These are phyloP conservation scores for Petrocephalus microphthalmus DNA, from an alignment of 2,113 vertebrate genomes.

Conservation along the genomic window DNA sequence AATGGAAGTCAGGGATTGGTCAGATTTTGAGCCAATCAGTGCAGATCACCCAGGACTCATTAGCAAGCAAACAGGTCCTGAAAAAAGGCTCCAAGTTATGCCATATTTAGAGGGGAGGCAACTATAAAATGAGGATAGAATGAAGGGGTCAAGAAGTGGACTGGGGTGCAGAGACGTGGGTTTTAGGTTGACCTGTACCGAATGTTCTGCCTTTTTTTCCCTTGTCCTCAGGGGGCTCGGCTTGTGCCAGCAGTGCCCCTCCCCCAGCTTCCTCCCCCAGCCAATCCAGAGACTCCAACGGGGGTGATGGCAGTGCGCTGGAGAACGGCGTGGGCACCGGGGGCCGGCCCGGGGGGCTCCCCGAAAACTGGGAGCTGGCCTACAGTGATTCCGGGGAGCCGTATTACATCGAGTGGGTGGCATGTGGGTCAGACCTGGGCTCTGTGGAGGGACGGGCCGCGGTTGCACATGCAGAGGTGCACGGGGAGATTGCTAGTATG, in stretches of 20 bases:
- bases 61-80: background rate
- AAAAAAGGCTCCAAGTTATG: background rate
- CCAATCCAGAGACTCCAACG: conserved; percentile 55
- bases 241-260: conserved; percentile 47
- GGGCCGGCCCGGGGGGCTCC: conserved; percentile 44
- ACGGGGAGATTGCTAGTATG: background rate
- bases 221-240: conserved; percentile 51
- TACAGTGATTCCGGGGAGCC: conserved; percentile 59
- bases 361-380: conserved; percentile 63
- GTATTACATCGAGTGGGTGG: conserved; percentile 57
- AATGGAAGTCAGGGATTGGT: background rate
- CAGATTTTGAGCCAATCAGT: background rate
- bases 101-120: background rate
- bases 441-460: background rate
- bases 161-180: background rate
- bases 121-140: background rate
- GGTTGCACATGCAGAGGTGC: background rate
- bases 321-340: conserved; percentile 47
- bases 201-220: background rate
- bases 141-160: background rate
- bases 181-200: background rate
- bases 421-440: background rate
- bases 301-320: conserved; percentile 41
- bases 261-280: conserved; percentile 51
- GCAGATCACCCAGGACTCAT: background rate